These are phyloP conservation scores for Sebastes flavidus DNA, from an alignment of 2,797 vertebrate genomes.

Conservation along the genomic window DNA sequence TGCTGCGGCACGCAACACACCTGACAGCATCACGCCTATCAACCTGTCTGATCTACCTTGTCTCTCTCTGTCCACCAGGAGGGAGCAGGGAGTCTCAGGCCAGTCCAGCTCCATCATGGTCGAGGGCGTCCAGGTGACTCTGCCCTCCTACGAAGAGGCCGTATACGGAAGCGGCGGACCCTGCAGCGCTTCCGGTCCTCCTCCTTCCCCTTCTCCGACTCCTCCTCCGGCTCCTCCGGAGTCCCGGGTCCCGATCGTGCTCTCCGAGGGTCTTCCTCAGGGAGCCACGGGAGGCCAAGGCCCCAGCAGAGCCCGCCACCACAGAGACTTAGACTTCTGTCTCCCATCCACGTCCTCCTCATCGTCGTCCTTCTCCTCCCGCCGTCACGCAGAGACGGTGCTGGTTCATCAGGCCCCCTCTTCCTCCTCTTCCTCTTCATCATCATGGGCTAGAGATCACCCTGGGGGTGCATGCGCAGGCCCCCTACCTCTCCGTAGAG, in stretches of 20 bases:
- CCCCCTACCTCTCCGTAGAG: conserved; percentile 86
- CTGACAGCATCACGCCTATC: background rate
- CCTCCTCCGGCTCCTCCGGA: conserved; percentile 74
- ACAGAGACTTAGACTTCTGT: conserved; percentile 86
- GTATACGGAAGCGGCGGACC: conserved; percentile 90
- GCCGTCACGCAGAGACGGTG: conserved; percentile 90
- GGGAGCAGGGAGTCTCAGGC: conserved; percentile 94
- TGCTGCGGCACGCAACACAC: conserved; percentile 16
- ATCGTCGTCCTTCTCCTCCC: conserved; percentile 72
- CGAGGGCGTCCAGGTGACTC: conserved; percentile 93
- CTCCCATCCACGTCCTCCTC: conserved; percentile 83
- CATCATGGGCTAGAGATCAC: conserved; percentile 86
- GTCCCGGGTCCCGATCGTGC: conserved; percentile 93
- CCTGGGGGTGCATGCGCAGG: conserved; percentile 79
- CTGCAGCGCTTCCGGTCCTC: conserved; percentile 79
- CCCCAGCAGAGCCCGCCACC: conserved; percentile 62
- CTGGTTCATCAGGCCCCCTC: conserved; percentile 92
- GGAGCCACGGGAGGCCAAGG: conserved; percentile 75
- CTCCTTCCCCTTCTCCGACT: conserved; percentile 81
- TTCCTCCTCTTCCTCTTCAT: conserved; percentile 73
- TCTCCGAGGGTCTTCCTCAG: conserved; percentile 88
- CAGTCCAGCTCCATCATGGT: conserved; percentile 94
- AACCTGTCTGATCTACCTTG: background rate
- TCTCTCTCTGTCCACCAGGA: conserved; percentile 76
- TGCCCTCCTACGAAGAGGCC: conserved; percentile 97